Conservation (phyloP, 2,113 vertebrate species). For the Tragulus kanchil region DNA sequence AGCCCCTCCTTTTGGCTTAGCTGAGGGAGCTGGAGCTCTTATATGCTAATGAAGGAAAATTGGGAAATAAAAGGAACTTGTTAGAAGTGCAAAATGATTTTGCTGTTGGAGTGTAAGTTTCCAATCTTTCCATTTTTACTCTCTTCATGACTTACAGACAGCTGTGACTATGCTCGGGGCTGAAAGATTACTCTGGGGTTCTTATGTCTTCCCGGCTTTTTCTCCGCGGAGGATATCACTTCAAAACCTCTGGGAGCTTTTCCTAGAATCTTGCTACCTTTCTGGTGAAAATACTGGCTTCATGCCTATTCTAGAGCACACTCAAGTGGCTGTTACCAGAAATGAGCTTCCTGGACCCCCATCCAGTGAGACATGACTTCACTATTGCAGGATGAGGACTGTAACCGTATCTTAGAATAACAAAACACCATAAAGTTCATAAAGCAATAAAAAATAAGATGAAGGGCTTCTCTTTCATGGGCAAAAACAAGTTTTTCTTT, state of each 20-base stretch:
- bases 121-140: no score
- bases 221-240: neutral
- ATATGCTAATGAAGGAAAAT: neutral
- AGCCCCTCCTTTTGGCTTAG: neutral
- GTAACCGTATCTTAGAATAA: neutral
- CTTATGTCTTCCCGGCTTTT: neutral
- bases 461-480: neutral
- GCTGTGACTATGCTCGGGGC: no score
- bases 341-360: neutral
- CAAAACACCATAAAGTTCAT: neutral
- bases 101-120: neutral
- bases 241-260: neutral
- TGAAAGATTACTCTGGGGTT: neutral
- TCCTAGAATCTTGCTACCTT: neutral
- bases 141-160: neutral
- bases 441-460: neutral
- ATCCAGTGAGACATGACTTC: accelerated
- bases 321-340: slow-evolving; percentile 50
- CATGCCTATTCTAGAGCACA: neutral
- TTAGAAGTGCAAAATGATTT: neutral
- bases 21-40: neutral
- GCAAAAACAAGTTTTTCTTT: neutral
- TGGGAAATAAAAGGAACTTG: neutral
- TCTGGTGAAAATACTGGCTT: neutral
- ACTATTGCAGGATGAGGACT: neutral